Evolutionary conservation across 2,888 invertebrate genomes (phyloP).

Genomic region (Petrolisthes cinctipes): DNA sequence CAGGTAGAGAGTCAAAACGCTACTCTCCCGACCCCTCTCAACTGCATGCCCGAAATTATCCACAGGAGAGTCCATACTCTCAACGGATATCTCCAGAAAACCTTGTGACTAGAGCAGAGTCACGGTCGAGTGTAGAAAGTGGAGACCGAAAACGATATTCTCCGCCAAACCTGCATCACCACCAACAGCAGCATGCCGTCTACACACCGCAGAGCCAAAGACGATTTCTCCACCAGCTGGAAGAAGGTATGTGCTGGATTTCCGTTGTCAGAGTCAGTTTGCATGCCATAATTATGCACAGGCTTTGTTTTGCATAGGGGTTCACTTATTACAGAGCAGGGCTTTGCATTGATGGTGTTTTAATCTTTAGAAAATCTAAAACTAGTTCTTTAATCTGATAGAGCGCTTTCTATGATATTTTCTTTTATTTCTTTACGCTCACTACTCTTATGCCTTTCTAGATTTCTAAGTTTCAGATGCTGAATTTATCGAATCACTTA

Average conservation of each 20-base stretch:
- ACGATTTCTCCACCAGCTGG: conserved; percentile 59
- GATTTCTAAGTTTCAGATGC: too few species aligned
- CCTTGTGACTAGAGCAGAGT: conserved; percentile 57
- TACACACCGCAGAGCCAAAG: conserved; percentile 61
- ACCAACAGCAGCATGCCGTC: conserved; percentile 34
- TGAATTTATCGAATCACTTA: too few species aligned
- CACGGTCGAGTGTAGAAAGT: conserved; percentile 61
- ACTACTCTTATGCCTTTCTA: too few species aligned
- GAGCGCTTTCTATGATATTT: neutral
- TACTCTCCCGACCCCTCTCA: conserved; percentile 9
- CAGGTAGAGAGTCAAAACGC: neutral
- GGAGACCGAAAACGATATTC: conserved; percentile 50
- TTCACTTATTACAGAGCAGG: neutral
- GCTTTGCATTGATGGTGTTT: neutral
- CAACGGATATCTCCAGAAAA: conserved; percentile 59
- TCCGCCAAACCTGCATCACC: conserved; percentile 43
- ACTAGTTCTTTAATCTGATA: neutral
- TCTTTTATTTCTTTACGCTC: too few species aligned
- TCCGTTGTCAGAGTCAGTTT: neutral
- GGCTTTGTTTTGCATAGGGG: neutral
- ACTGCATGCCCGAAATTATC: conserved; percentile 9
- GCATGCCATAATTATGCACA: neutral
- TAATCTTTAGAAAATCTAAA: neutral
- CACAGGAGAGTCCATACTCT: conserved; percentile 26
- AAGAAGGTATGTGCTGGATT: conserved; percentile 49